A percentile compares a stretch with the other conserved stretches of the same genome.
Conservation (phyloP, 2,113 vertebrate genomes). For the Channa maculata region DNA sequence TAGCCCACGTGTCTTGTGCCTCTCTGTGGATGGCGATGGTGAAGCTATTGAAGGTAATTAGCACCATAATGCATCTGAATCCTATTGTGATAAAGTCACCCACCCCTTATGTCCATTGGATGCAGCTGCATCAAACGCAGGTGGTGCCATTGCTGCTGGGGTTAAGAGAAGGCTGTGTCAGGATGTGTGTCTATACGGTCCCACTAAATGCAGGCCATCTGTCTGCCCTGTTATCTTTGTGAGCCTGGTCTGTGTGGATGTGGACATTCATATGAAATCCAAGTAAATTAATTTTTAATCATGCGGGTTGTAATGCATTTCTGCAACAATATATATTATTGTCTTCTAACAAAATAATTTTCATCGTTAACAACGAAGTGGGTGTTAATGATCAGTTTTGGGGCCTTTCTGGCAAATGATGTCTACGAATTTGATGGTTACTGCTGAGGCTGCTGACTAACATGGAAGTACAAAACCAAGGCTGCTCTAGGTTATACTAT, state of each 20-base stretch:
- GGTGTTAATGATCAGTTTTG: neutral
- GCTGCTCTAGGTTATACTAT: neutral
- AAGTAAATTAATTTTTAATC: neutral
- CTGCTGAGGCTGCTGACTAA: too few species aligned
- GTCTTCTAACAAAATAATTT: neutral
- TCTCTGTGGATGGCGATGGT: conserved; percentile 13
- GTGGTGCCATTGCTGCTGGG: conserved; percentile 1
- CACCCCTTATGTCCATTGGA: conserved; percentile 18
- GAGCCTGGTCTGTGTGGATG: neutral
- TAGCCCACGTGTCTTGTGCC: neutral
- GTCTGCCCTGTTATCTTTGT: neutral
- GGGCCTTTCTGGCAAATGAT: too few species aligned
- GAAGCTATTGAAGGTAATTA: conserved; percentile 48
- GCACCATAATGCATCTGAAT: conserved; percentile 34
- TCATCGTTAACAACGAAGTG: neutral
- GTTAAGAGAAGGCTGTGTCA: conserved; percentile 29
- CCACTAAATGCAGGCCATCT: conserved; percentile 8
- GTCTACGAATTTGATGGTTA: too few species aligned
- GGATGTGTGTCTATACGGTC: conserved; percentile 24
- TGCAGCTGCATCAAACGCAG: conserved; percentile 24
- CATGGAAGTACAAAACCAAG: too few species aligned
- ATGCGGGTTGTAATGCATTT: too few species aligned
- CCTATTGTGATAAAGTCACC: conserved; percentile 12
- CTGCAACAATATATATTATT: neutral
- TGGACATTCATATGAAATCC: neutral